phyloP scores from a whole-genome alignment of 1,140 invertebrate species.

The Brachionus koreanus region DNA sequence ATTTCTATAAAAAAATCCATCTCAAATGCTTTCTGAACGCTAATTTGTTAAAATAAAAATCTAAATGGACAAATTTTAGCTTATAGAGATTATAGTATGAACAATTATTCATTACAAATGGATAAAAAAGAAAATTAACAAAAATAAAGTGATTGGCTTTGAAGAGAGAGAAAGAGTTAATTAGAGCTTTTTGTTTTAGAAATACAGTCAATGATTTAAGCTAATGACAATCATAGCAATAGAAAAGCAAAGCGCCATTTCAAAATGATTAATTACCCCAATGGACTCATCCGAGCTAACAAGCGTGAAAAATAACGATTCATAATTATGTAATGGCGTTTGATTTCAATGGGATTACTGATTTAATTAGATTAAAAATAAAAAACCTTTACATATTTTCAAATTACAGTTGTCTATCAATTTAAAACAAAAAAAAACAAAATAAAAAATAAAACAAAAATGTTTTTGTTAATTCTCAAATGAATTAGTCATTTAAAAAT shows the following conservation, averaged over 20 bases:
- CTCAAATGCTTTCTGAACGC: not conserved
- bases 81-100: not conserved
- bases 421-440: too few relatives aligned
- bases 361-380: constrained; percentile 31
- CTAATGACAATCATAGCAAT: not conserved
- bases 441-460: not conserved
- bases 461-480: not conserved
- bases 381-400: not conserved
- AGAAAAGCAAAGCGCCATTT: not conserved
- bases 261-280: constrained; percentile 9
- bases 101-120: not conserved
- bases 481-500: not conserved
- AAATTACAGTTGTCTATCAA: not conserved
- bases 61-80: not conserved
- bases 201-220: not conserved
- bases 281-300: constrained; percentile 9
- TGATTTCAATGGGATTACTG: not conserved
- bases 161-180: not conserved
- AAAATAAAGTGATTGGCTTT: not conserved
- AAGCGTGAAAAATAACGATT: constrained; percentile 35
- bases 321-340: constrained; percentile 8
- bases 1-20: too few relatives aligned
- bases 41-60: not conserved
- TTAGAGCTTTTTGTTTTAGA: not conserved
- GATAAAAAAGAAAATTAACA: not conserved